Conservation (phyloP, 2,888 invertebrate species). For the Scaptomyza parva region DNA sequence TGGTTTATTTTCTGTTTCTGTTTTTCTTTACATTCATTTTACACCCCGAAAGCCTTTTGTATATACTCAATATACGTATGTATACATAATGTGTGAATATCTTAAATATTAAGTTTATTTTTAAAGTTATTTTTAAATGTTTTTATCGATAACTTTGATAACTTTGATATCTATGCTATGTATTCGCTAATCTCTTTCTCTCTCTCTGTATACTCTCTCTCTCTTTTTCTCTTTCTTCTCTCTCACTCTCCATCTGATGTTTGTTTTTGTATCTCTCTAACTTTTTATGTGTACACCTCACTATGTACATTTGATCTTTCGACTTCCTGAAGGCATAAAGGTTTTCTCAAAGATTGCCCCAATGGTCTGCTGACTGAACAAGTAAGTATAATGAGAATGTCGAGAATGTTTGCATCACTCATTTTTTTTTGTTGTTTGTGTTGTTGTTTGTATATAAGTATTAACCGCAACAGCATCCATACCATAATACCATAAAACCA, state of each 20-base stretch:
- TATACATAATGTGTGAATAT: not conserved
- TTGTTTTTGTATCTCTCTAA: conserved; percentile 13
- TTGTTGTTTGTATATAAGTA: no score
- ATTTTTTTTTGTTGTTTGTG: conserved; percentile 2
- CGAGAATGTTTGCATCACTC: conserved; percentile 5
- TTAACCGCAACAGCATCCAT: conserved; percentile 37
- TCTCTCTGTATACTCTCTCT: not conserved
- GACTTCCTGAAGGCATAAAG: conserved; percentile 92
- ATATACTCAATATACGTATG: not conserved
- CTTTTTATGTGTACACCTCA: no score
- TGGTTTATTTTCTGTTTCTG: not conserved
- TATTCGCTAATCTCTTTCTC: conserved; percentile 31
- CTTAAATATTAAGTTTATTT: conserved; percentile 1
- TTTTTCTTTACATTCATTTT: not conserved
- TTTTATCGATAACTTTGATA: conserved; percentile 14
- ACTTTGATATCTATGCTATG: conserved; percentile 14
- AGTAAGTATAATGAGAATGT: conserved; percentile 87
- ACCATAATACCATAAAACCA: conserved; percentile 23
- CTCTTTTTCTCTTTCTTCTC: conserved; percentile 13
- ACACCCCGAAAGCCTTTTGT: not conserved
- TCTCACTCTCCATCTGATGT: conserved; percentile 11
- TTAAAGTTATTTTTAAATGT: not conserved
- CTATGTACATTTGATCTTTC: conserved; percentile 52
- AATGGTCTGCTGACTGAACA: conserved; percentile 97
- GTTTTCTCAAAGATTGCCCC: conserved; percentile 98